A percentile compares a stretch with the other conserved stretches of the same genome.
phyloP scores from a whole-genome alignment of 2,888 invertebrate genomes.

The Phengaris arion region DNA sequence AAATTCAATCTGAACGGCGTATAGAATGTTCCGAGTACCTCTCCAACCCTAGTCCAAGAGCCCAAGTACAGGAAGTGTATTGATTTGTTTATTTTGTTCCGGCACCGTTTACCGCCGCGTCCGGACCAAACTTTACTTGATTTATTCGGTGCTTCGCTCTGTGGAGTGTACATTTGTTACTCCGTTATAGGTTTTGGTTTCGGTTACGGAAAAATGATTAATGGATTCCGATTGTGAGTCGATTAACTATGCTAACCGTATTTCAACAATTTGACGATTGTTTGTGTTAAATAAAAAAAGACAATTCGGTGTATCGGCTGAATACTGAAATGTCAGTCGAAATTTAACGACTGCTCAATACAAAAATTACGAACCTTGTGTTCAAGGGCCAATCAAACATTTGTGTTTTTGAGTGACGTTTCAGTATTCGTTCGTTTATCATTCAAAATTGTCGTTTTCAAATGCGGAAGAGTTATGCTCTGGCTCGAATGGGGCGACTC shows the following conservation, averaged over 20 bases:
- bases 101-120: constrained; percentile 27
- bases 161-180: constrained; percentile 10
- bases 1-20: too few relatives aligned
- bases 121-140: constrained; percentile 31
- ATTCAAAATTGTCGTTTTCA: too few relatives aligned
- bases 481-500: too few relatives aligned
- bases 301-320: too few relatives aligned
- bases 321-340: too few relatives aligned
- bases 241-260: neutral
- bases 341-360: too few relatives aligned
- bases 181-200: neutral
- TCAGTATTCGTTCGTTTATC: too few relatives aligned
- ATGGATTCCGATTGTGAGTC: constrained; percentile 7
- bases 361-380: too few relatives aligned
- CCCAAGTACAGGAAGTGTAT: constrained; percentile 34
- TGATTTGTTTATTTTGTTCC: constrained; percentile 39
- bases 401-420: too few relatives aligned
- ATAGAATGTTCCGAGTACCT: too few relatives aligned
- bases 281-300: neutral
- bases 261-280: neutral
- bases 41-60: neutral
- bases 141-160: constrained; percentile 10
- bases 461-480: too few relatives aligned
- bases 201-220: constrained; percentile 19
- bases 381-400: too few relatives aligned